These are phyloP conservation scores for Knipowitschia caucasica DNA, from an alignment of 2,797 vertebrate genomes.

Conservation along the genomic window DNA sequence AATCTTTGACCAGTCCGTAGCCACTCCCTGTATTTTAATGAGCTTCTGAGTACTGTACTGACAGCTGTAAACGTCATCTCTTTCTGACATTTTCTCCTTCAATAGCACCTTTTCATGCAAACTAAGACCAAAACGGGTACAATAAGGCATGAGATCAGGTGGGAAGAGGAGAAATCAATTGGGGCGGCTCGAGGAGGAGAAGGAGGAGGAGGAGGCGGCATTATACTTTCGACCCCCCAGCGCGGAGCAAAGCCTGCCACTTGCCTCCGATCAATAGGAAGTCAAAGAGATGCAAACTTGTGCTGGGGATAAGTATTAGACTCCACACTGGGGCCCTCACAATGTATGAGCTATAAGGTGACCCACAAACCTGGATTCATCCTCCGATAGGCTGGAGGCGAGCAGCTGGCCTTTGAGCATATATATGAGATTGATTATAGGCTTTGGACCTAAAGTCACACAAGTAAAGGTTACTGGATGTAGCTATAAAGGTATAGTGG, in stretches of 20 bases:
- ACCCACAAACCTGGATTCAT: conserved; percentile 44
- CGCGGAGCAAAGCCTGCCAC: conserved; percentile 55
- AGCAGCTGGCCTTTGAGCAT: conserved; percentile 13
- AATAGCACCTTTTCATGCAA: conserved; percentile 26
- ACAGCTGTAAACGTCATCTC: not conserved
- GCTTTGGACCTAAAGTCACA: conserved; percentile 11
- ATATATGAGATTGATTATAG: conserved; percentile 18
- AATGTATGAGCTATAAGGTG: conserved; percentile 39
- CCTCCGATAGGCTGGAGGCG: conserved; percentile 11
- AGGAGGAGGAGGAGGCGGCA: conserved; percentile 29
- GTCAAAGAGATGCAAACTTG: conserved; percentile 34
- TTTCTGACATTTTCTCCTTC: conserved; percentile 6
- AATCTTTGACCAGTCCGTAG: not conserved
- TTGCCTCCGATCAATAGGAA: conserved; percentile 60
- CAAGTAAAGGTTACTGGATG: conserved; percentile 17
- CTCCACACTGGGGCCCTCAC: conserved; percentile 3
- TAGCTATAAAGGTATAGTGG: not conserved
- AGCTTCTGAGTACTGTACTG: not conserved
- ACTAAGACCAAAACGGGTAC: conserved; percentile 52
- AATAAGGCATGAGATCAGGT: conserved; percentile 50
- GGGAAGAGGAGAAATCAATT: conserved; percentile 76
- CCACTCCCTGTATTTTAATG: not conserved
- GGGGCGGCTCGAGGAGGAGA: conserved; percentile 53
- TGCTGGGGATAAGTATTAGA: not conserved
- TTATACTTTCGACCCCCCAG: conserved; percentile 57